phyloP scores from a whole-genome alignment of 1,140 invertebrate genomes.

The Drosophila fuyamai region DNA sequence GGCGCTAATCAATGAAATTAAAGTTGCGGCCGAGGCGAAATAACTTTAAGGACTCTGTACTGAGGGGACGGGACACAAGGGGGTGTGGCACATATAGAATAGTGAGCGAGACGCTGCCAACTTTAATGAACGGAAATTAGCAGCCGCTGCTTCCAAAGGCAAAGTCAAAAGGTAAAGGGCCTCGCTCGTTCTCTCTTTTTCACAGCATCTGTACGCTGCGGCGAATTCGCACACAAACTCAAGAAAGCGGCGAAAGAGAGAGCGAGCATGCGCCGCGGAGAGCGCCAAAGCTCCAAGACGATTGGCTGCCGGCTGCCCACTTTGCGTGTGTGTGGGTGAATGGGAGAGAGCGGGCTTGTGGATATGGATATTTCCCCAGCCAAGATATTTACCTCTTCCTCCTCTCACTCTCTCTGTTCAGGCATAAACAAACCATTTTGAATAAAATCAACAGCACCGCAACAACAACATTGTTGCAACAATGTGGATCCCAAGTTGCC shows the following conservation, averaged over 20 bases:
- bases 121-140: slow-evolving; percentile 84
- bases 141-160: slow-evolving; percentile 39
- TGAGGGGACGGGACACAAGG: neutral
- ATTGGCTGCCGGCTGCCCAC: slow-evolving; percentile 49
- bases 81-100: slow-evolving; percentile 20
- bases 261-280: slow-evolving; percentile 53
- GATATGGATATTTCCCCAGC: slow-evolving; percentile 30
- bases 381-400: slow-evolving; percentile 35
- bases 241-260: slow-evolving; percentile 10
- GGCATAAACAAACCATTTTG: slow-evolving; percentile 82
- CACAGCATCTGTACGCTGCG: slow-evolving; percentile 10
- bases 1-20: slow-evolving; percentile 83
- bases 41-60: slow-evolving; percentile 53
- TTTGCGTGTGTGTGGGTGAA: slow-evolving; percentile 23
- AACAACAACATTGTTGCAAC: slow-evolving; percentile 40
- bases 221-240: slow-evolving; percentile 32
- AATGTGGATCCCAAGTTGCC: slow-evolving; percentile 59
- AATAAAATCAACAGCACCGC: slow-evolving; percentile 72
- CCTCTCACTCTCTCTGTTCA: slow-evolving; percentile 25
- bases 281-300: slow-evolving; percentile 57
- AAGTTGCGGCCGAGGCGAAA: slow-evolving; percentile 43
- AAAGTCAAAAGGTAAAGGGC: slow-evolving; percentile 73
- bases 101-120: slow-evolving; percentile 68
- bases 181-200: slow-evolving; percentile 9
- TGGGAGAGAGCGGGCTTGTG: slow-evolving; percentile 27